Base-by-base conservation (phyloP, 35 echinoderm and acorn worm species). In the Apostichopus californicus region DNA sequence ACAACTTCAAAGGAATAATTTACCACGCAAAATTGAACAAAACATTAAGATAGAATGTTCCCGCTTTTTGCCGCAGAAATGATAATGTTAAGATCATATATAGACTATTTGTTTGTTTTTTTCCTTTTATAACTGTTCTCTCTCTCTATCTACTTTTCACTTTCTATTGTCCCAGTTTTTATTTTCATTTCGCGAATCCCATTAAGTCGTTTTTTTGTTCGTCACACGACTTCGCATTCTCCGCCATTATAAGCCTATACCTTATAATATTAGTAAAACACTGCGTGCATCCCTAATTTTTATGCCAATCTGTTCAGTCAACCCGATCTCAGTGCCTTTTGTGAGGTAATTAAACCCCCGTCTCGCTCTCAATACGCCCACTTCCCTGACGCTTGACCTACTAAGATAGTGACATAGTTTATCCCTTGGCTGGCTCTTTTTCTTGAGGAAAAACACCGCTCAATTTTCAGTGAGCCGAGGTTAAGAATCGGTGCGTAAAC, bases 331-430 rank as follows among this genome's bases (percentile, higher is more conserved):
- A n/a, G 8, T 14, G 81, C 81, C 34, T 85, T 85, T 85, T 85
- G 81, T 85, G 54, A n/a, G 81, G 55, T 59, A 85, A 85, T 85
- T 85, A 58, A 85, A 85, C 81, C 56, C 81, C 81, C 81, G 81
- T 59, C 55, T 85, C 4, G 81, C 20, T 60, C 57, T 15, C 55
- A 56, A 59, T 58, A 85, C 81, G 81, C 81, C 80, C 81, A 85
- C 81, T 59, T 59, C 7, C 6, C 23, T 9, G 1, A 58, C 22
- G 17, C 12, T 85, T 85, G 81, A 85, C 81, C 81, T 85, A 85
- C 55, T 75, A 85, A 85, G 56, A 85, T 58, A 85, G 81, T 85
- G 81, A 85, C 81, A 85, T 59, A 85, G 55, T 85, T 85, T 85
- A 15, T 58, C 58, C 58, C 8, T 46, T 68, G 64, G 64, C 18